Evolutionary conservation across 2,113 vertebrate genomes (phyloP), one percentile per base, ranked within the genome.

Genomic region (Dascyllus trimaculatus): DNA sequence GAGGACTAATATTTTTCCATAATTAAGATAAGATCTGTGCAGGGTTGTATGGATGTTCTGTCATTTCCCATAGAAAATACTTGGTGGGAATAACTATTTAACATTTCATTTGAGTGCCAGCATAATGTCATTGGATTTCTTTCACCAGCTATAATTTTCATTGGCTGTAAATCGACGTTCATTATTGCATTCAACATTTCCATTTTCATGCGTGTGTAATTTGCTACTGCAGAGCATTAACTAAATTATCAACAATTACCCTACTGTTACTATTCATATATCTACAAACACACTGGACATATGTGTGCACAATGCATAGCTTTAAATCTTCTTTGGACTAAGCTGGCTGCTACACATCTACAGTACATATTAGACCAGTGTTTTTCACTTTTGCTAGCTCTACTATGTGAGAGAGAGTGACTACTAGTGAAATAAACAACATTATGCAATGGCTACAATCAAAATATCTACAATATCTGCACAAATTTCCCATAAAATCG

Each of bases 11-110:
- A 81, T 35, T 90, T 85, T 84, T 71, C 24, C 67, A n/a, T 67
- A 51, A 75, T 75, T 64, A 72, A 65, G 86, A 90, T 91, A 77
- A 81, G 49, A 90, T 91, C 62, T 60, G 58, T 75, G n/a, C 65
- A 13, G 59, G 26, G 38, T 71, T 71, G 62, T 80, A 64, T 81
- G 69, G 58, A 45, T 81, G 66, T 40, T 17, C 26, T 46, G 70
- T 80, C 75, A 86, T 89, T 85, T 58, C 19, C 65, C 35, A 15
- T 17, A 32, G 46, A 71, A 75, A 15, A 64, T 72, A 43, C 45
- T 66, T 3, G 32, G 58, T 63, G 1, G 38, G n/a, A 78, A 46
- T 35, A 71, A 38, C 25, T 35, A 35, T 77, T 56, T 45, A 54
- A 53, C 60, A 32, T 51, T 40, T 70, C 4, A 78, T 79, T 68